Conservation (phyloP, 2,797 vertebrate species). For the Galagoides demidoff region DNA sequence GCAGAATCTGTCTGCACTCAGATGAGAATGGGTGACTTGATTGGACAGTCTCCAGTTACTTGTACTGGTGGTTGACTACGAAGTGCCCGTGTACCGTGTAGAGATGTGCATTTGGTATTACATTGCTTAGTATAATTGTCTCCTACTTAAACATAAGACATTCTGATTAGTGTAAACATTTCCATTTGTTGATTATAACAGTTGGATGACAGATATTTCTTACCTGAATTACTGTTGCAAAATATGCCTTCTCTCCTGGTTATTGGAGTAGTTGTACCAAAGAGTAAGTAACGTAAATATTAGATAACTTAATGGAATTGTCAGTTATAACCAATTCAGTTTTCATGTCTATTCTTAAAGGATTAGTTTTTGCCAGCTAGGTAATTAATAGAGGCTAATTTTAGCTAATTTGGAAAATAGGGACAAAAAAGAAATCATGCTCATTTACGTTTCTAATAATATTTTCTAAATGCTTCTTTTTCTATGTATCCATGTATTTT, state of each 20-base stretch:
- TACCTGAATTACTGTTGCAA: conserved; percentile 4
- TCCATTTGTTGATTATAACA: neutral
- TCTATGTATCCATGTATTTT: neutral
- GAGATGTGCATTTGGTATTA: neutral
- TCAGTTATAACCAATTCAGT: neutral
- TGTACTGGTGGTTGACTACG: neutral
- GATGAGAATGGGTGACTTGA: neutral
- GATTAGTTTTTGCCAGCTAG: neutral
- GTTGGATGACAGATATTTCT: conserved; percentile 32
- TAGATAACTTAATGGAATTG: neutral
- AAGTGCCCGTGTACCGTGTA: neutral
- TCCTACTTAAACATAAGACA: neutral
- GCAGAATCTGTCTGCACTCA: neutral
- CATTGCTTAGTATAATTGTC: neutral
- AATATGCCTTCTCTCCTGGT: neutral
- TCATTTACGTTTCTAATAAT: conserved; percentile 10
- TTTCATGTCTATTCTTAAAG: neutral
- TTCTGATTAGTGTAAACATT: neutral
- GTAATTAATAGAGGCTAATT: conserved; percentile 14
- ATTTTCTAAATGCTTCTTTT: neutral
- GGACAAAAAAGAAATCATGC: neutral
- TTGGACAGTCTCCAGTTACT: neutral
- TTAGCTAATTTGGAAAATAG: conserved; percentile 33
- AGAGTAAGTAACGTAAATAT: neutral
- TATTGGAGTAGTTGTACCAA: neutral